Evolutionary conservation across 2,888 invertebrate genomes (phyloP), one percentile per base, ranked within the genome.

Genomic region (Lacanobia wlatinum): DNA sequence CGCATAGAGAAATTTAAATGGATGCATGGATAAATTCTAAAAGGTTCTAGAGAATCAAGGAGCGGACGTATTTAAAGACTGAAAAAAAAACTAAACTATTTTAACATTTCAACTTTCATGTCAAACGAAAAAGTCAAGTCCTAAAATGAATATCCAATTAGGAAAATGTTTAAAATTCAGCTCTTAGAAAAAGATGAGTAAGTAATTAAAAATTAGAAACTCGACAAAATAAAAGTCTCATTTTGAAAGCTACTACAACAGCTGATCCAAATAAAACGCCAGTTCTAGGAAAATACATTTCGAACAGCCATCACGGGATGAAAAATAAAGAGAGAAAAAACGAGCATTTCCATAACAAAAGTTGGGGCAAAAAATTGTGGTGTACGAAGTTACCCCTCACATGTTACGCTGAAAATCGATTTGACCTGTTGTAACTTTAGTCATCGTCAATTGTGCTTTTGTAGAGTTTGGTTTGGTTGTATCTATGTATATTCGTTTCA

Each of bases 141-240:
- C 8, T 43, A 18, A 38, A 38, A 55, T 53, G 10, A 9, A 34
- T 14, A 8, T 67, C 16, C 23, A 48, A 70, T 58, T 67, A 53
- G 28, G 38, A 23, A n/a, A 50, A 40, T 9, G 5, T 5, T 48
- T 3, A 16, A 38, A 55, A 55, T 23, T 23, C 21, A 50, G 9
- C 56, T 56, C 40, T 50, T 21, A 28, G 3, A 50, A 58, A 50
- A 48, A 40, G 2, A 4, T 23, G 14, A 46, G 16, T 21, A 28
- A 21, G 4, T 14, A 18, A 69, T 59, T 21, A 59, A 52, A 34
- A 70, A 68, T 18, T 9, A 10, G 21, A 70, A 68, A 50, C 40
- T 10, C 14, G 0, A 0, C 21, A 50, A 10, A 23, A n/a, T 55
- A 23, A 38, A 66, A 21, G 18, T 21, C 10, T 68, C 7, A 58